phyloP scores from a whole-genome alignment of 2,797 vertebrate species.

The Phataginus tetradactyla region DNA sequence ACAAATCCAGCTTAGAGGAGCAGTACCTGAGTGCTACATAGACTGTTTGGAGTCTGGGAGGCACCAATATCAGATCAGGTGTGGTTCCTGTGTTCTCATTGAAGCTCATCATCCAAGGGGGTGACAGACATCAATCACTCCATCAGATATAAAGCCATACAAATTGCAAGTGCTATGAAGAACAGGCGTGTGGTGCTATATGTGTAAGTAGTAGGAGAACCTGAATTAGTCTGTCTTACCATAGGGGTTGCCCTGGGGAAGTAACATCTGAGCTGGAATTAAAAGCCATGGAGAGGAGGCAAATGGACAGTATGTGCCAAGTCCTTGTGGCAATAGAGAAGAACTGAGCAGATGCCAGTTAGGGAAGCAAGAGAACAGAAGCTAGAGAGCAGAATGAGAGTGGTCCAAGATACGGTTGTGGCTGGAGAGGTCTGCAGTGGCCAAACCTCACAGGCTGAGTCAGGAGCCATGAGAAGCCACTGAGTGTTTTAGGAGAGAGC shows the following conservation, averaged over 20 bases:
- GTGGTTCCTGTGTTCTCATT: background rate
- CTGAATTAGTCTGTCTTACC: background rate
- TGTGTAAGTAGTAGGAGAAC: no score
- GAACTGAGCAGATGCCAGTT: background rate
- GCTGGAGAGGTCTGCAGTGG: background rate
- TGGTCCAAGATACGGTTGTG: rapidly evolving
- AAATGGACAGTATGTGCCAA: background rate
- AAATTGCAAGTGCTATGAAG: background rate
- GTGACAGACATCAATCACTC: background rate
- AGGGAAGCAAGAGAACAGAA: no score
- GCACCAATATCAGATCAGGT: rapidly evolving
- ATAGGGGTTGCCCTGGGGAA: background rate
- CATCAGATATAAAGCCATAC: background rate
- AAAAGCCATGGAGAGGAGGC: background rate
- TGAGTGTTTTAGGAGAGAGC: background rate
- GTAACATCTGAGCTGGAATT: background rate
- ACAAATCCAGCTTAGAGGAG: background rate
- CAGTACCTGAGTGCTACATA: rapidly evolving
- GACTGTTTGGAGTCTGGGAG: background rate
- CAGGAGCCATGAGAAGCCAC: background rate
- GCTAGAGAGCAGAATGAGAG: background rate
- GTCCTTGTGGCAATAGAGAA: background rate
- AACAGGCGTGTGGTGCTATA: background rate
- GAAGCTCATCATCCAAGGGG: background rate
- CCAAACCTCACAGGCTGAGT: background rate